Base-by-base conservation (phyloP, 2,888 invertebrate species). In the Allophyes oxyacanthae region DNA sequence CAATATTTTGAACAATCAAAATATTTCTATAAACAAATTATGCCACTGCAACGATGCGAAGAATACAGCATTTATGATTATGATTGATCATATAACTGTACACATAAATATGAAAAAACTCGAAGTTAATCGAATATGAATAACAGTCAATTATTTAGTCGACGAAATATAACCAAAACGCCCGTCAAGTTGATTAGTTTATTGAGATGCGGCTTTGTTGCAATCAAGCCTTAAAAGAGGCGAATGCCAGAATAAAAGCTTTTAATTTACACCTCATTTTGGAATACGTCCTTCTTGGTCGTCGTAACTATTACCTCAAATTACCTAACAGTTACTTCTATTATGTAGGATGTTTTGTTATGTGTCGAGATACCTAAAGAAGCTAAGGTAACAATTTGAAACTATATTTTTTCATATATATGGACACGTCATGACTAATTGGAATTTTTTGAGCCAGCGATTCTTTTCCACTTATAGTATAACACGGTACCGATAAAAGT, bases 21-120 rank as follows among this genome's bases (percentile, higher is more conserved):
- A 40, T 34, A 45, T 59, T 48, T 41, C 8, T 30, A 20, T 42
- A 42, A 45, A 50, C 50, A 63, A 48, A 65, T 65, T 43, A 48
- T 59, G 25, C 33, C 30, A 50, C 32, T 41, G 38, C 26, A 15
- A 10, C 20, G 20, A 58, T 56, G 63, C 54, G 59, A 67, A 71
- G 49, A 38, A 41, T 26, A 45, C 55, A 48, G 43, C 51, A 14
- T 75, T 55, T 37, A 45, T 62, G 49, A 48, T 44, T 43, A 13
- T 58, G 63, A 69, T 72, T 57, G 55, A 72, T 60, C 54, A 51
- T 30, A 42, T 62, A 69, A 72, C 66, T 75, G 69, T 65, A 45
- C 6, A 45, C 15, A 32, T 62, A 55, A 61, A 59, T 56, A 36
- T 58, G 38, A 34, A 51, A 38, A 60, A 65, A 59, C 9, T 49